phyloP scores from a whole-genome alignment of 2,113 vertebrate genomes.

The Cepphus grylle region DNA sequence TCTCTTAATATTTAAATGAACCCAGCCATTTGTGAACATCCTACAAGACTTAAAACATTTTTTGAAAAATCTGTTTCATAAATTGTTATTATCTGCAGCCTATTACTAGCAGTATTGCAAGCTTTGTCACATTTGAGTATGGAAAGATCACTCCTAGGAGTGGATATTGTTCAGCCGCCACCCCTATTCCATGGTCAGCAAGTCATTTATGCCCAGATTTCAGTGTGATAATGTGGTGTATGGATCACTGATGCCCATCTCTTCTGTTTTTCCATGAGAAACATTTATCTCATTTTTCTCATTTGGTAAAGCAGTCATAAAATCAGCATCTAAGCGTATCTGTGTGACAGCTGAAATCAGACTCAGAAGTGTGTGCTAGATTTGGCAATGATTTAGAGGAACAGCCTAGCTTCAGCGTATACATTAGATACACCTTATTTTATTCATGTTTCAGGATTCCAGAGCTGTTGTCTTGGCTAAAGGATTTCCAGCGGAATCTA shows the following conservation, averaged over 20 bases:
- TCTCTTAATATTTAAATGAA: not conserved
- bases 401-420: not conserved
- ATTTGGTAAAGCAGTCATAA: not conserved
- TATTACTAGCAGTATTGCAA: not conserved
- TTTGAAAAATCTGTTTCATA: not conserved
- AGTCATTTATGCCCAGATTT: not conserved
- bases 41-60: not conserved
- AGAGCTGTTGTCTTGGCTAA: slow-evolving; percentile 90
- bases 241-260: not conserved
- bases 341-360: not conserved
- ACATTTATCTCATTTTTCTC: not conserved
- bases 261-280: not conserved
- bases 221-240: not conserved
- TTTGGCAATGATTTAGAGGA: not conserved
- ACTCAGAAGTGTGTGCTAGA: not conserved
- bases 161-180: not conserved
- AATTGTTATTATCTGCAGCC: not conserved
- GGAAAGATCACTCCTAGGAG: not conserved
- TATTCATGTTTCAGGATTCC: slow-evolving; percentile 80
- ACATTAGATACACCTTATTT: not conserved
- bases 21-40: not conserved
- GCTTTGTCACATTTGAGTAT: not conserved
- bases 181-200: not conserved
- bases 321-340: not conserved
- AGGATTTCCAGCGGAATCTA: slow-evolving; percentile 82